Percentiles rank a stretch among this genome's conserved stretches.
Conservation (phyloP, 2,113 vertebrate genomes). For the Leptosomus discolor region DNA sequence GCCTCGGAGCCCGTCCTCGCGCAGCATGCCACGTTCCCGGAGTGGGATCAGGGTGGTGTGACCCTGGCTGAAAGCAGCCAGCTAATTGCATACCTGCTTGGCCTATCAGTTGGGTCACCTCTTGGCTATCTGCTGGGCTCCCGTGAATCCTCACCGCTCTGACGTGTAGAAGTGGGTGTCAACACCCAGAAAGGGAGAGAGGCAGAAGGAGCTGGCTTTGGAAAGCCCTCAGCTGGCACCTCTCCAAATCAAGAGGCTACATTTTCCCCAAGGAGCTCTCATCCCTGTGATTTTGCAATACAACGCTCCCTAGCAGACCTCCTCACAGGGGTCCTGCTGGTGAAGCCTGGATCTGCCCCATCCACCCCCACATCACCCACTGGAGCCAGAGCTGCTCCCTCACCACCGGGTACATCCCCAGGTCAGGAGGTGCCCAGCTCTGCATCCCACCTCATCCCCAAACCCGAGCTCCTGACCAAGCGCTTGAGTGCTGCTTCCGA, state of each 20-base stretch:
- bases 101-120: neutral
- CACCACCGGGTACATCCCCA: too few relatives aligned
- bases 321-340: accelerated
- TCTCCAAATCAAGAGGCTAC: accelerated
- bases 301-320: neutral
- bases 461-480: neutral
- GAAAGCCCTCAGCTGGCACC: neutral
- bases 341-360: neutral
- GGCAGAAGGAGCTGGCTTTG: neutral
- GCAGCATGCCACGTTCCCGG: accelerated
- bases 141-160: neutral
- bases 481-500: accelerated
- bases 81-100: neutral
- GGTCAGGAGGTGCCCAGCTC: neutral
- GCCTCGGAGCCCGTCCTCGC: neutral
- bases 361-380: accelerated
- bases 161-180: neutral
- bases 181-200: neutral
- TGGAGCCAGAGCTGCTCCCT: neutral
- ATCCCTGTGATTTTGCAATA: neutral
- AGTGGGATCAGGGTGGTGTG: neutral
- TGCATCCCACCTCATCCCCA: neutral
- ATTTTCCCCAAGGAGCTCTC: neutral
- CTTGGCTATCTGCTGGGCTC: neutral
- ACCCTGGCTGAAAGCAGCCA: neutral